These are phyloP conservation scores for Ophion ellenae DNA, from an alignment of 2,888 invertebrate species.

Conservation along the genomic window DNA sequence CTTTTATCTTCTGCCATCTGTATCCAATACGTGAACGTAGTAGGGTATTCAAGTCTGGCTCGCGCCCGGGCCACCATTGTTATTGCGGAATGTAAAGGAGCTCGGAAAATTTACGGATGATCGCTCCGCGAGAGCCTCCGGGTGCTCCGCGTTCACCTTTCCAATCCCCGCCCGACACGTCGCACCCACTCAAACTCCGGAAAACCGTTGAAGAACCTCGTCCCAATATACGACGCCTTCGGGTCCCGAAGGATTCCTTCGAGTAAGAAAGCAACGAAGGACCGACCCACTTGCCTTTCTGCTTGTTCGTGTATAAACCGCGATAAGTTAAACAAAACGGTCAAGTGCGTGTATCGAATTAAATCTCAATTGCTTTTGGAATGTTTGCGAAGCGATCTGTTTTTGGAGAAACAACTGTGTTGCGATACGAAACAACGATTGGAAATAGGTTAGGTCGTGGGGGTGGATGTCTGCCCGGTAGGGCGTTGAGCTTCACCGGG, in stretches of 20 bases:
- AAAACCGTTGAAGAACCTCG: conserved; percentile 36
- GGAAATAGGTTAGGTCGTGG: no score
- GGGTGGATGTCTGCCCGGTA: no score
- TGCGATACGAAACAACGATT: no score
- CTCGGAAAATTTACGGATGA: conserved; percentile 74
- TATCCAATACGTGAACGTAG: conserved; percentile 62
- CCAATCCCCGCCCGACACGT: conserved; percentile 24
- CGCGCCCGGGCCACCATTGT: conserved; percentile 67
- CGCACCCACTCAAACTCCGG: conserved; percentile 19
- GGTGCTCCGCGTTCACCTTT: conserved; percentile 43
- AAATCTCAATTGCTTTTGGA: no score
- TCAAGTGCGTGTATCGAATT: no score
- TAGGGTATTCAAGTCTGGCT: conserved; percentile 49
- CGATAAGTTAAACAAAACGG: not conserved
- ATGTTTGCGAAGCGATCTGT: no score
- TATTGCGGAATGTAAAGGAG: conserved; percentile 75
- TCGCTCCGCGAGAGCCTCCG: conserved; percentile 51
- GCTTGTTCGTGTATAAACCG: not conserved
- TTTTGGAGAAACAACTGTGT: no score
- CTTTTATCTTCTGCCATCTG: conserved; percentile 65
- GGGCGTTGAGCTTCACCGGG: no score
- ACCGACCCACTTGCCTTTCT: conserved; percentile 9
- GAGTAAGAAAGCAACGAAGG: conserved; percentile 9
- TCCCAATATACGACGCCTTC: not conserved
- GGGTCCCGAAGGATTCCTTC: conserved; percentile 14